Evolutionary conservation across 2,888 invertebrate species (phyloP), one percentile per base, ranked within the genome.

Genomic region (Glyphotaelius pellucidus): DNA sequence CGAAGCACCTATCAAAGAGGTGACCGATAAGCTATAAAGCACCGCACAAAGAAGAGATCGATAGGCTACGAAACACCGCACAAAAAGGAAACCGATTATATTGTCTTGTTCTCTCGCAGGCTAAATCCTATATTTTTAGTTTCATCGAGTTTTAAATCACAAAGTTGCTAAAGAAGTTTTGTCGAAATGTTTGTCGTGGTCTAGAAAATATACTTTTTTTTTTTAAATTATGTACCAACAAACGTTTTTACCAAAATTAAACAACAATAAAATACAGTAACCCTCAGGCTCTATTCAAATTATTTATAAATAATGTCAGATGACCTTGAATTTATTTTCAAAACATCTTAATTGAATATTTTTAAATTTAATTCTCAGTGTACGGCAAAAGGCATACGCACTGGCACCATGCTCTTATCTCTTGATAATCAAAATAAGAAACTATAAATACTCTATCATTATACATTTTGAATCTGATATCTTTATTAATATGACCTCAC

Each of bases 401-500:
- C 25, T 67, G 67, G 67, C 67, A 25, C 67, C 67, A 25, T 67
- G 67, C 7, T 4, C 67, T 67, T 67, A 67, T 67, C 67, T 9
- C 25, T n/a, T 25, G 25, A 67, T 25, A 67, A 67, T 67, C 67
- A n/a, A 67, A 25, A 25, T 67, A 67, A 67, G 67, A n/a, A 67
- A 67, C 67, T 81, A 31, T 81, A 86, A 30, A 52, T 52, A 87
- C 52, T 87, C 47, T 67, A 87, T 87, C 52, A 87, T 87, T 87
- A 87, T 67, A 31, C 67, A 89, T 38, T 35, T 80, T 89, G 79
- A 80, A 83, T 90, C 83, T 85, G 85, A 84, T 91, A 91, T 91
- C 91, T 91, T 89, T 91, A 91, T 91, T 81, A 85, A 85, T 85
- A 91, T 89, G 91, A 91, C 88, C 84, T 91, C 89, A 91, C 91